phyloP scores from a whole-genome alignment of 2,797 vertebrate genomes.

The Thalassophryne amazonica region DNA sequence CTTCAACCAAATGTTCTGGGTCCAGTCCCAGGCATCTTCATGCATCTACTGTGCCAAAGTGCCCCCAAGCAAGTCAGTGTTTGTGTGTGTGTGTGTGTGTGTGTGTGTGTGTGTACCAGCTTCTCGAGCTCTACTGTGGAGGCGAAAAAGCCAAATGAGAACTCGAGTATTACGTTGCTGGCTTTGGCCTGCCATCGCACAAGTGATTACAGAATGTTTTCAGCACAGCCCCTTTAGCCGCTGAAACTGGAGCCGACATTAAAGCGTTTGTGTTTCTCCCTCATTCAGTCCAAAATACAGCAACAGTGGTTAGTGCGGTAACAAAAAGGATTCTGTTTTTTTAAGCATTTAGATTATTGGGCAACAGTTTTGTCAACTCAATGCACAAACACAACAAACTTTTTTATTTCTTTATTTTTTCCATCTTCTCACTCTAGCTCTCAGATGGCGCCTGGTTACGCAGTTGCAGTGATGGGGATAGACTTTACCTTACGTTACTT shows the following conservation, averaged over 20 bases:
- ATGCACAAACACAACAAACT: neutral
- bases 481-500: constrained; percentile 97
- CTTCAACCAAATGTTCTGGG: neutral
- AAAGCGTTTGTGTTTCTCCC: constrained; percentile 27
- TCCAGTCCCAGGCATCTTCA: constrained; percentile 10
- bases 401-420: neutral
- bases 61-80: neutral
- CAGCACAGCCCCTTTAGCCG: neutral
- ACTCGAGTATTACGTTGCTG: neutral
- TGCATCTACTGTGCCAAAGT: constrained; percentile 1
- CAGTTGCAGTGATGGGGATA: constrained; percentile 95
- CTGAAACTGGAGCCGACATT: neutral
- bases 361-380: neutral
- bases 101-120: neutral
- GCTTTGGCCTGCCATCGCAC: neutral
- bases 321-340: neutral
- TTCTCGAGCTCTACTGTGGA: neutral
- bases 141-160: neutral
- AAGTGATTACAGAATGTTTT: neutral
- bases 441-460: constrained; percentile 89
- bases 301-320: neutral
- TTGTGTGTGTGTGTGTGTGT: too few relatives aligned
- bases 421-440: constrained; percentile 70
- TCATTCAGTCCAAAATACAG: constrained; percentile 25
- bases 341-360: neutral